These are phyloP conservation scores for Oscheius sp. DNA, from an alignment of 2,888 invertebrate species.

Conservation along the genomic window DNA sequence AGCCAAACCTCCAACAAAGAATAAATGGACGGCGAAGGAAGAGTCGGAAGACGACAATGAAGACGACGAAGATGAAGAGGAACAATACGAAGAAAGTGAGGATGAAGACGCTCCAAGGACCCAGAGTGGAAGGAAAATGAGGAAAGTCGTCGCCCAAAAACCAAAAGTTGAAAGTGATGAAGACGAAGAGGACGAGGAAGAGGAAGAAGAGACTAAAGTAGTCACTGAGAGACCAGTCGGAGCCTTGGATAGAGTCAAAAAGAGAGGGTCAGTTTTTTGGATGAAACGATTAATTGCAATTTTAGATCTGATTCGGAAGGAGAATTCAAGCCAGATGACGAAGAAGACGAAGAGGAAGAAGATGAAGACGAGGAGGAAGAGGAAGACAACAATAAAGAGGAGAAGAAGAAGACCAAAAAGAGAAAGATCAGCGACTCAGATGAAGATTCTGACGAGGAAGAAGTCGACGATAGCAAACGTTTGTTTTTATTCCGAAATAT, in stretches of 20 bases:
- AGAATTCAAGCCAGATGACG: slow-evolving; percentile 33
- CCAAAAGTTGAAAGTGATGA: slow-evolving; percentile 15
- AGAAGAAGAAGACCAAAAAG: not conserved
- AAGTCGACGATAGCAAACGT: slow-evolving; percentile 21
- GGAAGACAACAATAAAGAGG: slow-evolving; percentile 41
- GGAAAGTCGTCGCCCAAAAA: slow-evolving; percentile 34
- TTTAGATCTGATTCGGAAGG: slow-evolving; percentile 73
- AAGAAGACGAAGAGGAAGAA: slow-evolving; percentile 38
- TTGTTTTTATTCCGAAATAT: too few relatives aligned
- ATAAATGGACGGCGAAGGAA: slow-evolving; percentile 7
- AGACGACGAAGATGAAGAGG: slow-evolving; percentile 24
- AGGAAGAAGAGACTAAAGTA: slow-evolving; percentile 26
- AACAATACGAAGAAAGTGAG: slow-evolving; percentile 2
- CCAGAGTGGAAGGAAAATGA: slow-evolving; percentile 27
- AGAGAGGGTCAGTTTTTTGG: not conserved
- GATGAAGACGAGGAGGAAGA: slow-evolving; percentile 40
- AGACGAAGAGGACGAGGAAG: slow-evolving; percentile 34
- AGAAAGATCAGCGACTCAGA: slow-evolving; percentile 16
- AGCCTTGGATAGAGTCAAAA: slow-evolving; percentile 27
- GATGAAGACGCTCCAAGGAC: slow-evolving; percentile 32
- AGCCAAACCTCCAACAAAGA: not conserved
- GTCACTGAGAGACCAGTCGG: slow-evolving; percentile 32
- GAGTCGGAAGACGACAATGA: slow-evolving; percentile 29
- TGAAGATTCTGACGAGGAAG: slow-evolving; percentile 17
- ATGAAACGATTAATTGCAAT: not conserved